Evolutionary conservation across 2,888 invertebrate genomes (phyloP).

Genomic region (Muschampia plurimacula): DNA sequence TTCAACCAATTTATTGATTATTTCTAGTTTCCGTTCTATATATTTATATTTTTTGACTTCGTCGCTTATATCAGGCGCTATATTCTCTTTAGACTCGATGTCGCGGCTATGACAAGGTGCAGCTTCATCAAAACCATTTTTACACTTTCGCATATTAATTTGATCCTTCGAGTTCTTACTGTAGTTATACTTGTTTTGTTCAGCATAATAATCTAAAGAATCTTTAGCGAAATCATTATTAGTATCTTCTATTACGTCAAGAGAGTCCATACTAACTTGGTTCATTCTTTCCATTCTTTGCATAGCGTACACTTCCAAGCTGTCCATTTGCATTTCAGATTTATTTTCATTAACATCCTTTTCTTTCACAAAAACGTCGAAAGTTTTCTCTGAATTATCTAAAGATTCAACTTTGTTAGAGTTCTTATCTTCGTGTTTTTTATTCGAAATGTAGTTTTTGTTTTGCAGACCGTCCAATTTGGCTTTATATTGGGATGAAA

Average conservation of each 20-base stretch:
- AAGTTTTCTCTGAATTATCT: constrained; percentile 81
- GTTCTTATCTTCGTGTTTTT: constrained; percentile 71
- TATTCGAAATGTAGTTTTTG: constrained; percentile 71
- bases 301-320: constrained; percentile 83
- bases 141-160: constrained; percentile 64
- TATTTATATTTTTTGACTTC: constrained; percentile 87
- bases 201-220: constrained; percentile 80
- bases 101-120: constrained; percentile 61
- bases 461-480: constrained; percentile 81
- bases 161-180: constrained; percentile 68
- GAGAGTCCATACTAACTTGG: constrained; percentile 81
- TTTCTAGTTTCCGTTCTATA: constrained; percentile 89
- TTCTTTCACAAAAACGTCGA: constrained; percentile 87
- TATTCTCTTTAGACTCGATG: constrained; percentile 71
- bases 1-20: constrained; percentile 89
- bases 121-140: constrained; percentile 57
- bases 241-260: constrained; percentile 75
- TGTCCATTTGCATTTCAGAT: constrained; percentile 87
- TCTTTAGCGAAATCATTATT: constrained; percentile 76
- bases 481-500: constrained; percentile 81
- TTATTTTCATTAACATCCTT: constrained; percentile 86
- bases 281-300: constrained; percentile 75
- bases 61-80: constrained; percentile 71
- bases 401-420: constrained; percentile 68
- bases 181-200: constrained; percentile 71